phyloP scores from a whole-genome alignment of 2,113 vertebrate species.

The Callionymus lyra region DNA sequence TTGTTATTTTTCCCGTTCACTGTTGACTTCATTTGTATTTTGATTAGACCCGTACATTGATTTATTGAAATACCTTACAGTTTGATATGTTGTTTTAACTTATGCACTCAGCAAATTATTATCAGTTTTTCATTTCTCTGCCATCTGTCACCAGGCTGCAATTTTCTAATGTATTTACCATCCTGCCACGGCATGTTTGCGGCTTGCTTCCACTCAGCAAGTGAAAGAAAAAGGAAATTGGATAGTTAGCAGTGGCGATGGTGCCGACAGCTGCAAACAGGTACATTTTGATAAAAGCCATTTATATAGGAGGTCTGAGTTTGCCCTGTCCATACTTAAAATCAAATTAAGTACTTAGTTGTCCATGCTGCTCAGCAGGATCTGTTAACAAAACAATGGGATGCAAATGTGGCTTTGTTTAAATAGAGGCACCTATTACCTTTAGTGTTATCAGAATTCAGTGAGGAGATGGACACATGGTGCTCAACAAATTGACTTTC shows the following conservation, averaged over 20 bases:
- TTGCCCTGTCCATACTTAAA: conserved; percentile 29
- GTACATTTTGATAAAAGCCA: conserved; percentile 18
- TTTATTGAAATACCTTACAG: conserved; percentile 17
- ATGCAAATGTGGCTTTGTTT: conserved; percentile 41
- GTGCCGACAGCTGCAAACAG: conserved; percentile 27
- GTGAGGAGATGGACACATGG: conserved; percentile 27
- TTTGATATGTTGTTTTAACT: conserved; percentile 9
- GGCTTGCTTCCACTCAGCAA: conserved; percentile 13
- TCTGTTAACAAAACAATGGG: conserved; percentile 49
- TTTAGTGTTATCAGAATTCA: conserved; percentile 16
- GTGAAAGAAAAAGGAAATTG: conserved; percentile 3
- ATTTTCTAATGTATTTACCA: conserved; percentile 27
- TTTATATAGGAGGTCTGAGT: conserved; percentile 15
- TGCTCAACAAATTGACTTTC: conserved; percentile 29
- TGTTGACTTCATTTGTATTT: conserved; percentile 3
- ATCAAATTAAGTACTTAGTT: conserved; percentile 44
- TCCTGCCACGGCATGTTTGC: conserved; percentile 6
- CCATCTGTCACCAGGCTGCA: conserved; percentile 21
- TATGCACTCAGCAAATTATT: conserved; percentile 7
- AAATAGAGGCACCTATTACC: conserved; percentile 40
- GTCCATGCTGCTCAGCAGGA: conserved; percentile 6
- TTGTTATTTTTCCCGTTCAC: conserved; percentile 3
- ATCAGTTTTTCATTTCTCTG: conserved; percentile 15
- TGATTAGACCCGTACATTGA: conserved; percentile 16
- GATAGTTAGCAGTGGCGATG: conserved; percentile 3